Conservation (phyloP, 2,113 vertebrate genomes). For the Gadus macrocephalus region DNA sequence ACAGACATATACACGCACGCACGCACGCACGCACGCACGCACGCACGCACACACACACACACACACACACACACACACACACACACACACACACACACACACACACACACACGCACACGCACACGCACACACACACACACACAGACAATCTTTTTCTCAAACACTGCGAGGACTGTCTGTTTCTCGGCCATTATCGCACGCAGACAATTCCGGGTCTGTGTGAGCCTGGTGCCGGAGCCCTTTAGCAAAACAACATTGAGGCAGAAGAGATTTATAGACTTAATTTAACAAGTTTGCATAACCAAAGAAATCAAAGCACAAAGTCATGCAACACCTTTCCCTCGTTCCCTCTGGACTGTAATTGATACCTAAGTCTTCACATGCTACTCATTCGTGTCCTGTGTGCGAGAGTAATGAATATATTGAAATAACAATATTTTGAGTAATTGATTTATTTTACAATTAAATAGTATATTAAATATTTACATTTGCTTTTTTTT, state of each 20-base stretch:
- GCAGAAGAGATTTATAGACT: slow-evolving; percentile 35
- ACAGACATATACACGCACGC: slow-evolving; percentile 13
- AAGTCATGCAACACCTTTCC: no score
- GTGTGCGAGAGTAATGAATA: no score
- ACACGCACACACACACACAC: slow-evolving; percentile 41
- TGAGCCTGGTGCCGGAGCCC: slow-evolving; percentile 1
- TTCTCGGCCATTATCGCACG: slow-evolving; percentile 51
- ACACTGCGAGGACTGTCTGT: slow-evolving; percentile 34
- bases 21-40: not conserved
- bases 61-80: not conserved
- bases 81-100: no score
- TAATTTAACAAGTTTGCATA: slow-evolving; percentile 33
- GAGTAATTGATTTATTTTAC: no score
- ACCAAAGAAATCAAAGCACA: slow-evolving; percentile 6
- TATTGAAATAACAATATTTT: no score
- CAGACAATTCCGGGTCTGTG: slow-evolving; percentile 49
- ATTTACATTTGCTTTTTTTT: no score
- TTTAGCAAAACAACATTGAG: slow-evolving; percentile 4
- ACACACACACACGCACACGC: slow-evolving; percentile 27
- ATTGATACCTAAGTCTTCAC: no score
- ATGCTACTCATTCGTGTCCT: no score
- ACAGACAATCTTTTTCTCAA: not conserved
- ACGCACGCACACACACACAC: slow-evolving; percentile 24
- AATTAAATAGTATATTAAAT: no score
- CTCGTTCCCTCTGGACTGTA: no score